Percentiles rank a stretch among this genome's conserved stretches.
Evolutionary conservation across 2,888 invertebrate species (phyloP).

Genomic region (Chymomyza amoena): DNA sequence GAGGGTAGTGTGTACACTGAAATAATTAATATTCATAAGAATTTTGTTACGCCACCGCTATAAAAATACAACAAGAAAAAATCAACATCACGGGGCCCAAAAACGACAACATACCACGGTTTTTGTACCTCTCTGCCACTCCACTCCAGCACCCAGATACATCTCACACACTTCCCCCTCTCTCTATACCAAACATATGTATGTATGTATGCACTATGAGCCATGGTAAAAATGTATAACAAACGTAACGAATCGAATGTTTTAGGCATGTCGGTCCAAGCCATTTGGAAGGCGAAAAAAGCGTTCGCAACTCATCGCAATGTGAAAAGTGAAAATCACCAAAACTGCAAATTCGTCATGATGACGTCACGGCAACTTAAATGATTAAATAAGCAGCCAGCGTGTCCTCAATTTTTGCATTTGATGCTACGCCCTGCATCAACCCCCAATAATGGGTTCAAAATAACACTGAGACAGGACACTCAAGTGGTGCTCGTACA

Average conservation of each 20-base stretch:
- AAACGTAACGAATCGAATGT: slow-evolving; percentile 69
- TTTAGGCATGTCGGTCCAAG: slow-evolving; percentile 38
- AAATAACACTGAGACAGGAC: slow-evolving; percentile 26
- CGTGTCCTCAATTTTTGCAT: slow-evolving; percentile 62
- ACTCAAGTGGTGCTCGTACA: slow-evolving; percentile 30
- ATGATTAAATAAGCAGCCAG: slow-evolving; percentile 74
- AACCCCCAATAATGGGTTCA: background rate
- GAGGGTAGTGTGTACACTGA: background rate
- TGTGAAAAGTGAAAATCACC: slow-evolving; percentile 50
- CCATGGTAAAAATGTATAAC: slow-evolving; percentile 59
- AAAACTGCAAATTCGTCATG: slow-evolving; percentile 76
- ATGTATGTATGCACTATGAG: background rate
- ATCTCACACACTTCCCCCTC: background rate
- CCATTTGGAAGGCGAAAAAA: background rate
- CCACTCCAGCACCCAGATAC: background rate
- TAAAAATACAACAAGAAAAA: slow-evolving; percentile 21
- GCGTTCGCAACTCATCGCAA: background rate
- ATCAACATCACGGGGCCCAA: background rate
- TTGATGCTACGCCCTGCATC: slow-evolving; percentile 12
- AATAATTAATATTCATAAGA: slow-evolving; percentile 74
- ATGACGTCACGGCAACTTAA: slow-evolving; percentile 77
- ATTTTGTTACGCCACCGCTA: slow-evolving; percentile 60
- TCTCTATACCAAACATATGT: background rate
- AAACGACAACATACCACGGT: background rate
- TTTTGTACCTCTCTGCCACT: background rate